These are phyloP conservation scores for Vireo griseus DNA, from an alignment of 2,797 vertebrate species.

Conservation along the genomic window DNA sequence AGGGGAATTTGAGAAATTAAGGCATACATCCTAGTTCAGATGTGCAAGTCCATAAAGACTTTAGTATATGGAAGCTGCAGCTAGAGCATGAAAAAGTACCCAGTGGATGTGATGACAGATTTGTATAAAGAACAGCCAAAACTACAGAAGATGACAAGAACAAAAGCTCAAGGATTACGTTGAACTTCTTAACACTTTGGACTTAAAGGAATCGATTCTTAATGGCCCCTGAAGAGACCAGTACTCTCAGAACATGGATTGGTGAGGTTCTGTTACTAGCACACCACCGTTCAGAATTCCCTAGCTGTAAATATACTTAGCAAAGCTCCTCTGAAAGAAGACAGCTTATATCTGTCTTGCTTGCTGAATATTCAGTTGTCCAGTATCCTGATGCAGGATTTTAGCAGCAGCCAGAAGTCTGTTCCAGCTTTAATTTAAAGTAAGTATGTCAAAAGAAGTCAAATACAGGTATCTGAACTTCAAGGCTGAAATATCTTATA, in stretches of 20 bases:
- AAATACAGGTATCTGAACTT: not conserved
- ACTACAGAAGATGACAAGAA: not conserved
- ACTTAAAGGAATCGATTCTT: not conserved
- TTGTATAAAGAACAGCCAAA: not conserved
- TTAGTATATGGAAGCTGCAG: not conserved
- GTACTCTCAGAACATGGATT: not conserved
- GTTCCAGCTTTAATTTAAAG: not conserved
- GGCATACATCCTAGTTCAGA: not conserved
- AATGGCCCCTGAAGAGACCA: not conserved
- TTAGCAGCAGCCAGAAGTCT: not conserved
- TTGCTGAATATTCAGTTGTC: not conserved
- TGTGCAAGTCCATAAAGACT: not conserved
- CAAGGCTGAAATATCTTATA: not conserved
- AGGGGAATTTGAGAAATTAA: not conserved
- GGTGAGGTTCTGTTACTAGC: not conserved
- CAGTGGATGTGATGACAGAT: not conserved
- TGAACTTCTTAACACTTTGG: not conserved
- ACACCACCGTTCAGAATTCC: not conserved
- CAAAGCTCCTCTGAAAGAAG: not conserved
- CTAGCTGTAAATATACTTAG: not conserved
- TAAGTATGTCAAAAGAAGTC: not conserved
- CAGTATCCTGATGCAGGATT: not conserved
- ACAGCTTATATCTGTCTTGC: not conserved
- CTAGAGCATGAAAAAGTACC: not conserved
- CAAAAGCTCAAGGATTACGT: not conserved